Conservation (phyloP, 2,888 invertebrate species). For the Agriopis aurantiaria region DNA sequence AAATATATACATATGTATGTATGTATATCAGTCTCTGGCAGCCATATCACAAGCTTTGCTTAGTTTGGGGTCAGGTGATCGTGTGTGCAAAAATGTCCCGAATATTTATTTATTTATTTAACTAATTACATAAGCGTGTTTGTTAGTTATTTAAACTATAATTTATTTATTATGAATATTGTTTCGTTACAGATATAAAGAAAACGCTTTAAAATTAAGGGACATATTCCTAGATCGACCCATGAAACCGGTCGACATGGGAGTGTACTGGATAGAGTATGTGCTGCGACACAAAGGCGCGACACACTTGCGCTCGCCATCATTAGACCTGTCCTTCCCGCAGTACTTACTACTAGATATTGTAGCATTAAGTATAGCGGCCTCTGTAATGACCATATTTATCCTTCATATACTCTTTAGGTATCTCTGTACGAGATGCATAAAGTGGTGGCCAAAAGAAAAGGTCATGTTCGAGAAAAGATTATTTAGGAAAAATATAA, state of each 20-base stretch:
- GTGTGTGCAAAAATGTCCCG: too few relatives aligned
- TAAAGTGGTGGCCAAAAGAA: conserved; percentile 77
- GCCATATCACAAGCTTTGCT: too few relatives aligned
- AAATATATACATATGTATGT: too few relatives aligned
- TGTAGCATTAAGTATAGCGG: conserved; percentile 65
- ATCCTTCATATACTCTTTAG: conserved; percentile 75
- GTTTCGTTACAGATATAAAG: conserved; percentile 78
- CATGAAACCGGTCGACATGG: conserved; percentile 85
- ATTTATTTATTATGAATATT: background rate
- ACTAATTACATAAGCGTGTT: too few relatives aligned
- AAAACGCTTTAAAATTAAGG: conserved; percentile 78
- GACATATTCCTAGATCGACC: conserved; percentile 86
- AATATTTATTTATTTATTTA: too few relatives aligned
- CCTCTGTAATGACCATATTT: conserved; percentile 63
- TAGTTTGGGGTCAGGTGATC: too few relatives aligned
- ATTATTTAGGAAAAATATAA: conserved; percentile 70
- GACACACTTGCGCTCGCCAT: conserved; percentile 79
- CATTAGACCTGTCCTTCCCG: conserved; percentile 75
- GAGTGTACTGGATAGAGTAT: conserved; percentile 89
- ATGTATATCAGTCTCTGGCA: too few relatives aligned
- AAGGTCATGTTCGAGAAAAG: conserved; percentile 71
- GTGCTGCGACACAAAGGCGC: conserved; percentile 87
- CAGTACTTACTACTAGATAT: conserved; percentile 81
- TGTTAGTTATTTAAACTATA: too few relatives aligned
- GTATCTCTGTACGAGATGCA: conserved; percentile 74